Base-by-base conservation (phyloP, 2,888 invertebrate genomes). In the Apodemia zela region DNA sequence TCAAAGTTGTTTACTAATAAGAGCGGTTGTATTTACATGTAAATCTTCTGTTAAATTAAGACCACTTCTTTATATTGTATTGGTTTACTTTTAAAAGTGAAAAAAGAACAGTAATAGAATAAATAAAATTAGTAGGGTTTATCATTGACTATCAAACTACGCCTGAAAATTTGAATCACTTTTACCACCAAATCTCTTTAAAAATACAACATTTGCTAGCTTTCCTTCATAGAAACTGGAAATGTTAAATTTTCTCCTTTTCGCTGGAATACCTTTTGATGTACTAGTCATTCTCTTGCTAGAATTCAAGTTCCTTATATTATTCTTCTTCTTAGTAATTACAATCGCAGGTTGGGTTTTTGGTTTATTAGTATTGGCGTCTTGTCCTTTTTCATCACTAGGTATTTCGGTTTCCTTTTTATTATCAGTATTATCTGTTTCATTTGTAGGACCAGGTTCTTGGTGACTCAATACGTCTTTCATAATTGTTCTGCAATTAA, bases 401-500 rank as follows among this genome's bases (percentile, higher is more conserved):
- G 6, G 11, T 15, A 25, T 13, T 15, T 21, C 25, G 13, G 8
- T 54, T 54, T 54, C 54, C 15, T 25, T 54, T 13, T 54, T 54
- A 15, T 54, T 54, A 13, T 21, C 15, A 21, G 15, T 21, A 21
- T 25, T 25, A 15, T 54, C 15, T 54, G 6, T 13, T 18, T 49
- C 11, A 21, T 54, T 6, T 25, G 15, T 25, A 25, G 11, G 15
- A 3, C 13, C 13, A 15, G 25, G 54, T 54, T 15, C 42, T 42
- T 42, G 15, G 5, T 42, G 42, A 15, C 15, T 1, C 13, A 38
- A 42, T 42, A 11, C 54, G 10, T 25, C 25, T 54, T 54, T 54
- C 54, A 54, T 54, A 18, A 15, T 13, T 18, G 21, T 54, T 21
- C 54, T 54, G 54, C 21, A 54, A 54, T 54, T 54, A 10, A 15